A percentile compares a stretch with the other conserved stretches of the same genome.
Conservation (phyloP, 2,888 invertebrate species). For the Spodoptera picta region DNA sequence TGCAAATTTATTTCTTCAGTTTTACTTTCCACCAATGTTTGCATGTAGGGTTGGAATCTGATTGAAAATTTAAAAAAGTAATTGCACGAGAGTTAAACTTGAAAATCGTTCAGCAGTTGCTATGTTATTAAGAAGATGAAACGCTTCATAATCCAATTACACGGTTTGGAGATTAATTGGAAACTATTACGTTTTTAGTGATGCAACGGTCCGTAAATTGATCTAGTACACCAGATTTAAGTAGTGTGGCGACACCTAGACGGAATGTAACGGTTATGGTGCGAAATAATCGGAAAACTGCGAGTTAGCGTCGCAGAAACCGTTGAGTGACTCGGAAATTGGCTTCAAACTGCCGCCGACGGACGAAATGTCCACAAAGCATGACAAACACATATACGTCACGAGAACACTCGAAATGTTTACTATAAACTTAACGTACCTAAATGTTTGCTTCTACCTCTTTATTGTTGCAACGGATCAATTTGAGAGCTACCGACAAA, state of each 20-base stretch:
- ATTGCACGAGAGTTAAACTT: neutral
- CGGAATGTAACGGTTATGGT: slow-evolving; percentile 76
- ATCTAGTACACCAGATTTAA: slow-evolving; percentile 49
- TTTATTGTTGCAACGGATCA: neutral
- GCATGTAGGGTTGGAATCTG: neutral
- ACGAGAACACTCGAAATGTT: slow-evolving; percentile 53
- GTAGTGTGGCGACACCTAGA: slow-evolving; percentile 63
- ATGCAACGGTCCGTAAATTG: slow-evolving; percentile 40
- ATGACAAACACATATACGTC: slow-evolving; percentile 72
- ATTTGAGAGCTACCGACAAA: neutral
- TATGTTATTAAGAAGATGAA: slow-evolving; percentile 1
- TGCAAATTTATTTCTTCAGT: neutral
- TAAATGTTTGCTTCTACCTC: slow-evolving; percentile 1
- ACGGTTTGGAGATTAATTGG: neutral
- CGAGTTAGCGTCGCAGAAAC: slow-evolving; percentile 70
- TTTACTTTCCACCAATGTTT: slow-evolving; percentile 7
- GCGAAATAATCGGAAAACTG: slow-evolving; percentile 81
- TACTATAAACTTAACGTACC: slow-evolving; percentile 5
- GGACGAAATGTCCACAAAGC: slow-evolving; percentile 68
- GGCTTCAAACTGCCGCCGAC: slow-evolving; percentile 69
- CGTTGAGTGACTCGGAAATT: slow-evolving; percentile 72
- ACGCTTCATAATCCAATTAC: slow-evolving; percentile 18
- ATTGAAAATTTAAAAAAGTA: neutral
- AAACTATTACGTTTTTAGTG: slow-evolving; percentile 18
- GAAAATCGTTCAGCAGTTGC: neutral